These are phyloP conservation scores for Xyrauchen texanus DNA, from an alignment of 2,113 vertebrate genomes.

Conservation along the genomic window DNA sequence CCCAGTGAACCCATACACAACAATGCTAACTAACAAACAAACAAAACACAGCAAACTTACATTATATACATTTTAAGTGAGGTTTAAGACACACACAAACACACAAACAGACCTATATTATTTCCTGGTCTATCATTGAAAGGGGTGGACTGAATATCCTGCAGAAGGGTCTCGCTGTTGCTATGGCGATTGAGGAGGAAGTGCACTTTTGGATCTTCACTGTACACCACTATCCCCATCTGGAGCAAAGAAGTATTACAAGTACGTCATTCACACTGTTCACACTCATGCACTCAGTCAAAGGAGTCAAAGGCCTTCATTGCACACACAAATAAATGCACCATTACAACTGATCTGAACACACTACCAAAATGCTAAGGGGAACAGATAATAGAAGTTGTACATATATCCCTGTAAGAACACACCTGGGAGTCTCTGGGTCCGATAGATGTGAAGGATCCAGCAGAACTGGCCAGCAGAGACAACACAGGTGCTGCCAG, in stretches of 20 bases:
- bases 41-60: no score
- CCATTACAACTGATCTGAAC: background rate
- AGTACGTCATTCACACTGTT: background rate
- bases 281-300: background rate
- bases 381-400: no score
- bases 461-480: slow-evolving; percentile 78
- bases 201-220: slow-evolving; percentile 78
- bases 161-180: slow-evolving; percentile 76
- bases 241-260: slow-evolving; percentile 61
- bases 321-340: background rate
- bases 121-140: slow-evolving; percentile 87
- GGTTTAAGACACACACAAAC: slow-evolving; percentile 55
- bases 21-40: background rate
- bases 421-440: slow-evolving; percentile 84
- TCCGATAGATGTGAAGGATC: slow-evolving; percentile 79
- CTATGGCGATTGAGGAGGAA: slow-evolving; percentile 84
- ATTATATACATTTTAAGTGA: background rate
- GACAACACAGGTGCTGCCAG: slow-evolving; percentile 64
- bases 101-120: slow-evolving; percentile 78
- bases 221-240: slow-evolving; percentile 86
- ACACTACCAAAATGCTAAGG: background rate
- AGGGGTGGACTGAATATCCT: slow-evolving; percentile 81
- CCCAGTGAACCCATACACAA: background rate
- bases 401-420: background rate
- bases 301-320: background rate